Evolutionary conservation across 2,113 vertebrate genomes (phyloP).

Genomic region (Raphicerus campestris): DNA sequence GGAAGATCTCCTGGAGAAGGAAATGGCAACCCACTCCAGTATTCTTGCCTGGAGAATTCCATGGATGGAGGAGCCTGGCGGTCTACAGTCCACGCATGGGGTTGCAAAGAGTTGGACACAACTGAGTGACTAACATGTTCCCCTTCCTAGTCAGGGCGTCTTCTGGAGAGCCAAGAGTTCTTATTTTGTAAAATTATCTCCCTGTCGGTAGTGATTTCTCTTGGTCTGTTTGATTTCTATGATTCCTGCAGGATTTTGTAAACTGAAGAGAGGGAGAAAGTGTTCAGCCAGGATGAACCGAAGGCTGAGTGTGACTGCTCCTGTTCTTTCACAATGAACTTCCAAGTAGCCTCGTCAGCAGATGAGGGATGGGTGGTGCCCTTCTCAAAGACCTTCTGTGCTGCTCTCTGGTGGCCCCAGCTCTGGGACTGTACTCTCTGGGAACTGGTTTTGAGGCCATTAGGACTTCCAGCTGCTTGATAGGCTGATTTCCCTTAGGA

Average conservation of each 20-base stretch:
- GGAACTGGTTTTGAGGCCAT: slow-evolving; percentile 54
- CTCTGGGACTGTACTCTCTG: slow-evolving; percentile 25
- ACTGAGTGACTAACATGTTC: not conserved
- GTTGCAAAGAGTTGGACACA: not conserved
- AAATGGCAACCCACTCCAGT: not conserved
- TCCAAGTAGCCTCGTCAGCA: not conserved
- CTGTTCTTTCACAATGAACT: not conserved
- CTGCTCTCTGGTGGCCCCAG: not conserved
- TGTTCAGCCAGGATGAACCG: not conserved
- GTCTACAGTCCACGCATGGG: not conserved
- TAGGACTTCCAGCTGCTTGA: slow-evolving; percentile 53
- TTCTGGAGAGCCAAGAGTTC: not conserved
- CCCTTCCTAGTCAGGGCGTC: not conserved
- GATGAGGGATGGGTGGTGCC: not conserved
- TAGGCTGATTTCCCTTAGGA: slow-evolving; percentile 45
- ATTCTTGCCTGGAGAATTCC: not conserved
- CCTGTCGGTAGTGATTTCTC: not conserved
- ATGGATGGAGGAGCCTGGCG: not conserved
- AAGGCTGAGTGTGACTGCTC: not conserved
- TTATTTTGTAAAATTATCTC: not conserved
- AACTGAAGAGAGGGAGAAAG: not conserved
- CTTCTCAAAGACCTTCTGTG: slow-evolving; percentile 38
- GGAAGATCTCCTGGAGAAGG: not conserved
- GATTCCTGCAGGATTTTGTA: not conserved
- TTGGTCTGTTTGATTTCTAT: not conserved